Evolutionary conservation across 2,797 vertebrate genomes (phyloP).

Genomic region (Phrynocephalus vlangalii): DNA sequence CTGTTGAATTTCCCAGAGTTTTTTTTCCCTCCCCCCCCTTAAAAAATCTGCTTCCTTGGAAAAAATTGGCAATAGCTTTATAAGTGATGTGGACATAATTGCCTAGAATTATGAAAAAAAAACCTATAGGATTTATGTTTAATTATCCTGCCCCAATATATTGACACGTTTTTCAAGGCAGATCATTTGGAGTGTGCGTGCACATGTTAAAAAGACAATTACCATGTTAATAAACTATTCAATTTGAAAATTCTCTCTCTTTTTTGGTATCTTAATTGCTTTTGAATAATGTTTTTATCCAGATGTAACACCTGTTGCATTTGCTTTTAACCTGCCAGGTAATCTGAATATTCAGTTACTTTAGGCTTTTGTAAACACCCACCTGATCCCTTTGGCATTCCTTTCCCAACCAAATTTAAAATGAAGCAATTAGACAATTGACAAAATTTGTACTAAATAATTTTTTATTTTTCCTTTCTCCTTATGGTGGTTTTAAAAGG

Average conservation of each 20-base stretch:
- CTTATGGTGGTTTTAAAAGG: constrained; percentile 58
- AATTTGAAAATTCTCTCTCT: constrained; percentile 84
- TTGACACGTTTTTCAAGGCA: constrained; percentile 78
- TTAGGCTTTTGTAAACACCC: constrained; percentile 78
- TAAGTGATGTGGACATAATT: constrained; percentile 92
- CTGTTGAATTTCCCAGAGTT: constrained; percentile 84
- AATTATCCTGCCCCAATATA: constrained; percentile 74
- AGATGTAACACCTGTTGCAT: constrained; percentile 79
- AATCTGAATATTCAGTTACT: constrained; percentile 75
- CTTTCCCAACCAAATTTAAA: constrained; percentile 70
- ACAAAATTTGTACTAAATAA: constrained; percentile 71
- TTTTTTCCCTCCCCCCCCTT: constrained; percentile 62
- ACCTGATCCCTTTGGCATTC: constrained; percentile 42
- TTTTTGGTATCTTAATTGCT: constrained; percentile 85
- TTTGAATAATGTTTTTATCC: constrained; percentile 84
- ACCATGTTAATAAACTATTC: constrained; percentile 98
- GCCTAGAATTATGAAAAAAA: constrained; percentile 84
- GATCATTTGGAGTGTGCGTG: constrained; percentile 85
- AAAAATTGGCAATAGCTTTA: constrained; percentile 88
- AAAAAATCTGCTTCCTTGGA: constrained; percentile 84
- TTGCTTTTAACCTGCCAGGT: constrained; percentile 81
- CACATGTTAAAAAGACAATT: constrained; percentile 93
- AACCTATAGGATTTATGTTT: constrained; percentile 83
- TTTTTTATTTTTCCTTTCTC: constrained; percentile 55
- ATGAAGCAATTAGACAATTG: constrained; percentile 74